Conservation (phyloP, 2,113 vertebrate species). For the Procavia capensis region DNA sequence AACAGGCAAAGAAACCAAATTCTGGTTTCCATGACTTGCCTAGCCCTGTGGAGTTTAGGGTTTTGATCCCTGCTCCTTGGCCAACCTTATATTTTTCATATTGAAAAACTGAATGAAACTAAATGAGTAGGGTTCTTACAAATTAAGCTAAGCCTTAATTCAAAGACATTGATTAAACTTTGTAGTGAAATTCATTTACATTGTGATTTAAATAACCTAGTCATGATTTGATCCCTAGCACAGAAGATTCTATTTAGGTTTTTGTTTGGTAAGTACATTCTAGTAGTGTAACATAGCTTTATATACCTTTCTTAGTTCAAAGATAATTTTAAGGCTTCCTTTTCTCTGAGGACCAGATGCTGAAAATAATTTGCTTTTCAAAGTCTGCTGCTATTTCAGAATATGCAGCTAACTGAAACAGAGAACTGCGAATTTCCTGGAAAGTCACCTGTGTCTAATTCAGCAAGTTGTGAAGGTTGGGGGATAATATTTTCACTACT, state of each 20-base stretch:
- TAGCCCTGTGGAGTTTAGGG: not conserved
- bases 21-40: not conserved
- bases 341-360: not conserved
- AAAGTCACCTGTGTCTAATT: not conserved
- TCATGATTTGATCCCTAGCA: not conserved
- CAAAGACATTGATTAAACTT: not conserved
- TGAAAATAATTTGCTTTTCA: not conserved
- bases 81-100: not conserved
- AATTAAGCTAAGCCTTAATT: not conserved
- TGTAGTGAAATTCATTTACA: not conserved
- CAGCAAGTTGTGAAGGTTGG: not conserved
- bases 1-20: not conserved
- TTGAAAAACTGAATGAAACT: not conserved
- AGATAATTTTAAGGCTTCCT: slow-evolving; percentile 59
- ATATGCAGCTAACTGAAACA: not conserved
- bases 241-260: not conserved
- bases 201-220: slow-evolving; percentile 10
- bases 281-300: not conserved
- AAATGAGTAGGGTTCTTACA: not conserved
- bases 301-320: slow-evolving; percentile 6
- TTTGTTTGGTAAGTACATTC: not conserved
- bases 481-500: not conserved
- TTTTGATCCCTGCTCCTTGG: not conserved
- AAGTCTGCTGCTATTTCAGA: slow-evolving; percentile 15
- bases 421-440: not conserved